Evolutionary conservation across 2,888 invertebrate species (phyloP).

Genomic region (Heliconius aoede): DNA sequence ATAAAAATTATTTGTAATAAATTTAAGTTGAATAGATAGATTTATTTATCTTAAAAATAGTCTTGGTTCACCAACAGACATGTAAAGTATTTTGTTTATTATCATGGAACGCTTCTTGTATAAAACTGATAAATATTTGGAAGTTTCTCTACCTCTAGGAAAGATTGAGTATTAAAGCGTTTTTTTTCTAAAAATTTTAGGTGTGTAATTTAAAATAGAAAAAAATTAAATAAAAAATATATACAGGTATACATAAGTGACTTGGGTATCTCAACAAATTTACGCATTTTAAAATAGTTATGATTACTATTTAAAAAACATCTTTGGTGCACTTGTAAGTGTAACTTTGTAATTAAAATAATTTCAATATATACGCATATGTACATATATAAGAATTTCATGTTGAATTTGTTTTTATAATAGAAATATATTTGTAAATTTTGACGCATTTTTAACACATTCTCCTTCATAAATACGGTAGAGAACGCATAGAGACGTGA

Average conservation of each 20-base stretch:
- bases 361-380: neutral
- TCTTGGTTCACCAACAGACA: conserved; percentile 56
- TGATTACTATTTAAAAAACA: too few relatives aligned
- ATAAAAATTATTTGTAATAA: neutral
- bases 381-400: neutral
- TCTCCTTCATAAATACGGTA: too few relatives aligned
- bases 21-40: conserved; percentile 10
- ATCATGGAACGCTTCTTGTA: conserved; percentile 15
- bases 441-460: neutral
- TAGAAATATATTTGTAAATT: neutral
- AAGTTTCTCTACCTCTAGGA: conserved; percentile 49
- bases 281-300: too few relatives aligned
- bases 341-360: too few relatives aligned
- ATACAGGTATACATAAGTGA: too few relatives aligned
- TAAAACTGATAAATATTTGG: conserved; percentile 61
- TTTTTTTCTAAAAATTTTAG: conserved; percentile 18
- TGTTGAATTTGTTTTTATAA: neutral
- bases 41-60: conserved; percentile 29
- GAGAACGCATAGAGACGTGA: too few relatives aligned
- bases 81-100: conserved; percentile 52
- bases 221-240: too few relatives aligned
- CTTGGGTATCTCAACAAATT: too few relatives aligned
- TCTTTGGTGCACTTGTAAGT: too few relatives aligned
- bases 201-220: too few relatives aligned
- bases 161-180: conserved; percentile 30